Conservation (phyloP, 2,888 invertebrate genomes). For the Cabera pusaria region DNA sequence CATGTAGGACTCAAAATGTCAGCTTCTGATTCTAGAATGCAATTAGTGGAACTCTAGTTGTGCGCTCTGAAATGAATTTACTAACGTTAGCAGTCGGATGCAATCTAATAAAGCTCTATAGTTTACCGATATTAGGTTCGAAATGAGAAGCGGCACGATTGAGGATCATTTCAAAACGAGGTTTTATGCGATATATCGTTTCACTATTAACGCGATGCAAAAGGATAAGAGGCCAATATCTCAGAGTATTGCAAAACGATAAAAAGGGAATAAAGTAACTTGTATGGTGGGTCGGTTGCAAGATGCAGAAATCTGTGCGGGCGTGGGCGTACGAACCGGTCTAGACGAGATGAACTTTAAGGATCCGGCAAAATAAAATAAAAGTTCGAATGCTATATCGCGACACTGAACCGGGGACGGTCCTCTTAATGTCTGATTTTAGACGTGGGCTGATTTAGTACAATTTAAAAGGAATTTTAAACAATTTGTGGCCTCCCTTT, state of each 20-base stretch:
- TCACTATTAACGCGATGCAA: conserved; percentile 64
- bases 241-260: conserved; percentile 71
- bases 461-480: conserved; percentile 33
- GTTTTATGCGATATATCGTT: conserved; percentile 53
- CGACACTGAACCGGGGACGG: conserved; percentile 61
- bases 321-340: conserved; percentile 74
- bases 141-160: conserved; percentile 10
- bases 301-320: conserved; percentile 82
- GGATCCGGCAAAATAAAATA: conserved; percentile 75
- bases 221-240: conserved; percentile 68
- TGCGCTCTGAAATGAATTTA: conserved; percentile 1
- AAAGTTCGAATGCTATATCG: conserved; percentile 58
- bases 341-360: conserved; percentile 81
- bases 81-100: conserved; percentile 3
- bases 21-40: neutral
- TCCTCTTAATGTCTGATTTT: conserved; percentile 60
- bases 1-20: conserved; percentile 1
- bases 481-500: conserved; percentile 27
- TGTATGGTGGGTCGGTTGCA: conserved; percentile 76
- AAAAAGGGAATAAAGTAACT: conserved; percentile 77
- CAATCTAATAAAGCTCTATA: conserved; percentile 10
- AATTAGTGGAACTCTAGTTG: conserved; percentile 2
- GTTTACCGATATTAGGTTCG: conserved; percentile 10
- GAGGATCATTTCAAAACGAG: conserved; percentile 39
- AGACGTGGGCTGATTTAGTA: conserved; percentile 41